Conservation (phyloP, 2,113 vertebrate genomes). For the Spilogale gracilis region DNA sequence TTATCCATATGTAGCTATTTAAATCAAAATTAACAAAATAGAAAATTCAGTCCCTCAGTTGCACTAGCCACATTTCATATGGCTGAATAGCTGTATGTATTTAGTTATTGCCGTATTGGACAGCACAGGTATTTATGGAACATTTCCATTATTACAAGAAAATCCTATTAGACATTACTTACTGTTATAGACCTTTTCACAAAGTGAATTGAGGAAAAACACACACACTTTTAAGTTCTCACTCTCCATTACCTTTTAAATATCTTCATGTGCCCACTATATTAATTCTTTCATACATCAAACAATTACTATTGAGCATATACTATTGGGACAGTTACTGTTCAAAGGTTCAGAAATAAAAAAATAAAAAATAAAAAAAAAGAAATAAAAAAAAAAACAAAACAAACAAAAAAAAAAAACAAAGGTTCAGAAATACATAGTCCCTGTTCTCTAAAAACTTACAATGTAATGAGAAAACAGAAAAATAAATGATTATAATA, state of each 20-base stretch:
- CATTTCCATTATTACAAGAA: not conserved
- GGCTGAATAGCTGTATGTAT: not conserved
- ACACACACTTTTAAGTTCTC: not conserved
- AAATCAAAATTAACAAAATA: slow-evolving; percentile 35
- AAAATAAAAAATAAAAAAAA: too few species aligned
- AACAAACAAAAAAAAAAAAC: too few species aligned
- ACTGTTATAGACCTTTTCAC: not conserved
- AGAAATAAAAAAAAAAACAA: too few species aligned
- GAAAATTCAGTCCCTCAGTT: slow-evolving; percentile 20
- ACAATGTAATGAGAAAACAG: not conserved
- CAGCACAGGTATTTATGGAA: not conserved
- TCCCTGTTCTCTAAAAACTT: not conserved
- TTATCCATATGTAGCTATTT: not conserved
- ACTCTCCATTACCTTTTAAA: not conserved
- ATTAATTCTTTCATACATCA: slow-evolving; percentile 40
- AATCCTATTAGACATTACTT: not conserved
- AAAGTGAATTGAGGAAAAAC: too few species aligned
- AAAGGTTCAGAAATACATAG: not conserved
- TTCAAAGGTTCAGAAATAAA: slow-evolving; percentile 5
- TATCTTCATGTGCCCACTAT: not conserved
- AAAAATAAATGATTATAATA: not conserved
- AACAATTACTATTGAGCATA: slow-evolving; percentile 3
- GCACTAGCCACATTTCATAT: not conserved
- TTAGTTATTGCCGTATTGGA: not conserved
- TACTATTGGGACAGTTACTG: not conserved